phyloP scores from a whole-genome alignment of 2,113 vertebrate species.

The Phalacrocorax brasilianus region DNA sequence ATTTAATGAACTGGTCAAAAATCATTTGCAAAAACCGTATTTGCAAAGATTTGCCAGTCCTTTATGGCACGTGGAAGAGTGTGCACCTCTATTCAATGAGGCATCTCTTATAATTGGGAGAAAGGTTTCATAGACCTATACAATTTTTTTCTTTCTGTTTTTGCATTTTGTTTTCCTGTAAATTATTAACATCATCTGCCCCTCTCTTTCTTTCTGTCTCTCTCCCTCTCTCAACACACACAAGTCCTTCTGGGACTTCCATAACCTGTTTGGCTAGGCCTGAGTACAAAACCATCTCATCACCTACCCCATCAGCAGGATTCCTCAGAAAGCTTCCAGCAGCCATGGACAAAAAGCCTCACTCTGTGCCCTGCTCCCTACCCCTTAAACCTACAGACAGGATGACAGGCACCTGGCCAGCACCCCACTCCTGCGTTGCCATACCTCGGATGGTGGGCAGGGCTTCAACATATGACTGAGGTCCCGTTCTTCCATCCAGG shows the following conservation, averaged over 20 bases:
- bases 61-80: neutral
- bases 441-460: conserved; percentile 90
- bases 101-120: neutral
- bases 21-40: neutral
- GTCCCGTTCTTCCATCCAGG: conserved; percentile 92
- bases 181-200: neutral
- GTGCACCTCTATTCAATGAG: neutral
- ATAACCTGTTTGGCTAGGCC: neutral
- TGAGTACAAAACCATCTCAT: neutral
- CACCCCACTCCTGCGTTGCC: neutral
- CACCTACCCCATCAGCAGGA: neutral
- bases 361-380: neutral
- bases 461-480: conserved; percentile 79
- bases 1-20: neutral
- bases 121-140: neutral
- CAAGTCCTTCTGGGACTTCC: neutral
- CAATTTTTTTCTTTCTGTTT: neutral
- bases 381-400: neutral
- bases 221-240: neutral
- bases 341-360: neutral
- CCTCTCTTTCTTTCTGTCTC: neutral
- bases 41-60: neutral
- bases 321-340: neutral
- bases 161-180: neutral
- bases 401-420: neutral